Evolutionary conservation across 2,888 invertebrate genomes (phyloP), one percentile per base, ranked within the genome.

Genomic region (Amiota communis): DNA sequence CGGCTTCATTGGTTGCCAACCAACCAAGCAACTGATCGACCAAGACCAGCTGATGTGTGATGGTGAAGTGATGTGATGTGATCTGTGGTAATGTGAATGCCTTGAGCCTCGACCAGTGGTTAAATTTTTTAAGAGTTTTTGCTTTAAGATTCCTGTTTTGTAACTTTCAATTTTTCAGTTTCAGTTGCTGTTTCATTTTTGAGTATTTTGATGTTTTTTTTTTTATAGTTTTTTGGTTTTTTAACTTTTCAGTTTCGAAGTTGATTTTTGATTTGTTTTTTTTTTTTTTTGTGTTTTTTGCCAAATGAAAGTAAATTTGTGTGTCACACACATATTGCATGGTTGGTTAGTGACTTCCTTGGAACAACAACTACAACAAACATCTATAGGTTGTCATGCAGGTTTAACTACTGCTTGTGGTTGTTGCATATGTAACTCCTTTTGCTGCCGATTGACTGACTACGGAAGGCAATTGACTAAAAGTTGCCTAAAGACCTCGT

Each of bases 371-470:
- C 2, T 65, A 23, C 36, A 36, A 36, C 36, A 36, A 36, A 36
- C 10, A n/a, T 48, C 15, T 11, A 15, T 70, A 67, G 20, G 68
- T 65, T 57, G 71, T 51, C 56, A 47, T 49, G 75, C 75, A 56
- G 75, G 75, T 75, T 75, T 75, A 53, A 49, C 75, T 57, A 71
- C 71, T 71, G 71, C 70, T 70, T 47, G 47, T 36, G 70, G 64
- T 17, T 20, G 23, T 68, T 68, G 67, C 67, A 53, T 53, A 68
- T 68, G 67, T 48, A 68, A 68, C 51, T 48, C 15, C 65, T 15
- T 8, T 48, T 51, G 53, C n/a, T n/a, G n/a, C n/a, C n/a, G n/a
- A n/a, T 11, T 51, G 53, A 4, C n/a, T 2, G 53, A n/a, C 53
- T n/a, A 48, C 65, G 63, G 63, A 46, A 63, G 46, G 63, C 46